Evolutionary conservation across 2,113 vertebrate species (phyloP).

Genomic region (Ploceus nigricollis): DNA sequence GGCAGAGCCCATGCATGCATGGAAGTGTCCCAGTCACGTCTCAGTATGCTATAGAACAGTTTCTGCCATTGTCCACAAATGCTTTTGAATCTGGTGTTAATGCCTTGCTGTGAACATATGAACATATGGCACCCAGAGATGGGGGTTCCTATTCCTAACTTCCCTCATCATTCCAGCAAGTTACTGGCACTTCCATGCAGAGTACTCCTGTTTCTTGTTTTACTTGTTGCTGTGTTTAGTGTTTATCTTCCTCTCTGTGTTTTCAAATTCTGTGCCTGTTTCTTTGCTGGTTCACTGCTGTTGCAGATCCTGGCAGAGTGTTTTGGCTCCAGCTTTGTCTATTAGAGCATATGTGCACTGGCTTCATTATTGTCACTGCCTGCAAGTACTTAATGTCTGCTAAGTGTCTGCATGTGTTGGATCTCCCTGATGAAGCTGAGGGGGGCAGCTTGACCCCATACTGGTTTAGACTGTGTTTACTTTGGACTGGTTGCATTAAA

Average conservation of each 20-base stretch:
- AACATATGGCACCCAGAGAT: conserved; percentile 27
- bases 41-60: neutral
- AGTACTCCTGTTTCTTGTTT: conserved; percentile 1
- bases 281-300: conserved; percentile 15
- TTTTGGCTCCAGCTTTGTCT: conserved; percentile 19
- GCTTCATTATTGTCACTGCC: neutral
- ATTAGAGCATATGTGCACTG: conserved; percentile 17
- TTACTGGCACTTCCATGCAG: neutral
- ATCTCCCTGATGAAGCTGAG: neutral
- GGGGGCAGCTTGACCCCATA: neutral
- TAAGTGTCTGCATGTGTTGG: neutral
- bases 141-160: neutral
- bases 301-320: neutral
- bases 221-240: neutral
- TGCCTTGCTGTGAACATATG: neutral
- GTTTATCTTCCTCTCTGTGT: conserved; percentile 19
- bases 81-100: neutral
- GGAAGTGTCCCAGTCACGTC: conserved; percentile 36
- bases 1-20: neutral
- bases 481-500: neutral
- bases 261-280: neutral
- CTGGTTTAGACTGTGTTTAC: neutral
- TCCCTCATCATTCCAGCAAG: neutral
- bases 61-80: neutral
- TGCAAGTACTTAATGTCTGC: neutral